These are phyloP conservation scores for Zaprionus inermis DNA, from an alignment of 1,140 invertebrate species.

Conservation along the genomic window DNA sequence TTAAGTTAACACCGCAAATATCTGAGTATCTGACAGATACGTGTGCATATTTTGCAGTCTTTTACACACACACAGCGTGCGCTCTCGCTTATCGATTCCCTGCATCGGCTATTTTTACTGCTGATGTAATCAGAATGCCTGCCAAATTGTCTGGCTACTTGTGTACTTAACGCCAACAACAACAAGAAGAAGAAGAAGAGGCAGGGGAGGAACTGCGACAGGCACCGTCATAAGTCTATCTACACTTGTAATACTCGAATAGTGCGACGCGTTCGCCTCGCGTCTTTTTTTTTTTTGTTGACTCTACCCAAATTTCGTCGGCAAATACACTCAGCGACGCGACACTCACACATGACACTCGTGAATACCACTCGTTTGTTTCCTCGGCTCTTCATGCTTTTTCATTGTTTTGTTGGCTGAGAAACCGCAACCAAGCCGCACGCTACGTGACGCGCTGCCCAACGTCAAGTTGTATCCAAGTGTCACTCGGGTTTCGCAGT, in stretches of 20 bases:
- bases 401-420: neutral
- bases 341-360: neutral
- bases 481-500: constrained; percentile 27
- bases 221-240: constrained; percentile 9
- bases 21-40: constrained; percentile 16
- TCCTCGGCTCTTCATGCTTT: neutral
- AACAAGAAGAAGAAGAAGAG: neutral
- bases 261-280: neutral
- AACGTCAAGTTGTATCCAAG: constrained; percentile 10
- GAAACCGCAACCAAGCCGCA: neutral
- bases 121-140: constrained; percentile 65
- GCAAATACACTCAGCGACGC: constrained; percentile 7
- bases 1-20: constrained; percentile 9
- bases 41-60: constrained; percentile 13
- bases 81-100: constrained; percentile 50
- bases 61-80: neutral
- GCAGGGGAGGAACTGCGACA: neutral
- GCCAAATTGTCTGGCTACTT: constrained; percentile 47
- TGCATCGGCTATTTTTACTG: constrained; percentile 58
- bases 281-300: constrained; percentile 25
- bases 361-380: constrained; percentile 10
- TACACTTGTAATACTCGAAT: constrained; percentile 27
- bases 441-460: constrained; percentile 26
- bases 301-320: constrained; percentile 20
- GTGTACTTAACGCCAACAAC: constrained; percentile 20